These are phyloP conservation scores for Amblyornis subalaris DNA, from an alignment of 2,113 vertebrate genomes.

Conservation along the genomic window DNA sequence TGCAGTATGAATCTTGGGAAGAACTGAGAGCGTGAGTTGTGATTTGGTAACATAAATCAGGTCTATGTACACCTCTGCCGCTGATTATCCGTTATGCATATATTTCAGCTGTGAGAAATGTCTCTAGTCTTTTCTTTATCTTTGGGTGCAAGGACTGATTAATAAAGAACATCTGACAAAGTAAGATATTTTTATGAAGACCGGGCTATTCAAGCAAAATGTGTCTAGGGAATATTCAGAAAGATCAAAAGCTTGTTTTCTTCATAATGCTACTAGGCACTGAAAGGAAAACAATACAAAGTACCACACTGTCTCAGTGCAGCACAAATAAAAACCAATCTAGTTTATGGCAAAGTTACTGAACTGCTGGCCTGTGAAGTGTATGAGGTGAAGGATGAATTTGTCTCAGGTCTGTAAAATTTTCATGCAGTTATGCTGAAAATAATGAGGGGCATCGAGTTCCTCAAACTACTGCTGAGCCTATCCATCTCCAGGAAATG, in stretches of 20 bases:
- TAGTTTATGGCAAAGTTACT: background rate
- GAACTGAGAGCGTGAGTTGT: background rate
- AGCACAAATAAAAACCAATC: background rate
- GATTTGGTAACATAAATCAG: background rate
- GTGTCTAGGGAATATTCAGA: background rate
- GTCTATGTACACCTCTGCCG: background rate
- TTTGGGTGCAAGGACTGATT: background rate
- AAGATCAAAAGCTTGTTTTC: constrained; percentile 35
- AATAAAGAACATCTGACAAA: background rate
- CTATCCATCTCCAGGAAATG: background rate
- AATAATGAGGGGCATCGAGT: no score
- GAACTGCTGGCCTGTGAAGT: background rate
- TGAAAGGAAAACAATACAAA: background rate
- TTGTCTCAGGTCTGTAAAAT: background rate
- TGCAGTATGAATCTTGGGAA: background rate
- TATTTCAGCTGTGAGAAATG: background rate
- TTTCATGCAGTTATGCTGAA: background rate
- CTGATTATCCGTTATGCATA: background rate
- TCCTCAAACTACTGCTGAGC: background rate
- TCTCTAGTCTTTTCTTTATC: background rate
- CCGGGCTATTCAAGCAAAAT: background rate
- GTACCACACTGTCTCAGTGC: background rate
- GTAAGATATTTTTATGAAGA: background rate
- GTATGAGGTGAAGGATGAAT: background rate
- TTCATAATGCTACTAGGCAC: background rate